A percentile compares a stretch with the other conserved stretches of the same genome.
phyloP scores from a whole-genome alignment of 1,140 invertebrate genomes.

The Colletes latitarsis region DNA sequence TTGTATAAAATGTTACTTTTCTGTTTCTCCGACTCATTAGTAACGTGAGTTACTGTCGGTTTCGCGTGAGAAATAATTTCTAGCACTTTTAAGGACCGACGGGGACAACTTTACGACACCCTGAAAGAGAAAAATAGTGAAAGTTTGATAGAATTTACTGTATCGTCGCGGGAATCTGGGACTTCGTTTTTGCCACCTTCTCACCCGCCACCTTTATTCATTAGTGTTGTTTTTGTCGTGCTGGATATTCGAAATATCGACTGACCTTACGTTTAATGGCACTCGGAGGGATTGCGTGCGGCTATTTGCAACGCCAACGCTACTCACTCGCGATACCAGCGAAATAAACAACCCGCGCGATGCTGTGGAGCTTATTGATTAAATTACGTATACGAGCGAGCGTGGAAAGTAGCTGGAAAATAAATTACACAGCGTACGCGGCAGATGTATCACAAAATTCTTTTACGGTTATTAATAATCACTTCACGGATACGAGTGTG shows the following conservation, averaged over 20 bases:
- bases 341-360: conserved; percentile 35
- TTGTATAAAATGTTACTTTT: too few relatives aligned
- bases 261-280: conserved; percentile 13
- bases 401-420: background rate
- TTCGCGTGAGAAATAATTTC: too few relatives aligned
- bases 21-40: too few relatives aligned
- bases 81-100: too few relatives aligned
- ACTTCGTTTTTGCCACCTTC: too few relatives aligned
- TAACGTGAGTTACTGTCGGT: too few relatives aligned
- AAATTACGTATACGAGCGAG: conserved; percentile 31
- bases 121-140: too few relatives aligned
- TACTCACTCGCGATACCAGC: background rate
- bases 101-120: too few relatives aligned
- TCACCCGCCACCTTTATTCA: background rate
- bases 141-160: too few relatives aligned
- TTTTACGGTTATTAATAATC: conserved; percentile 11
- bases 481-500: too few relatives aligned
- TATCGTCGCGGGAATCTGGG: too few relatives aligned
- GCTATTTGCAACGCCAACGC: conserved; percentile 1
- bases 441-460: background rate
- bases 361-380: conserved; percentile 33
- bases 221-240: background rate
- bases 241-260: conserved; percentile 14
- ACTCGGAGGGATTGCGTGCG: conserved; percentile 28
- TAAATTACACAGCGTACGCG: background rate